These are phyloP conservation scores for Tenualosa ilisha DNA, from an alignment of 2,797 vertebrate species.

Conservation along the genomic window DNA sequence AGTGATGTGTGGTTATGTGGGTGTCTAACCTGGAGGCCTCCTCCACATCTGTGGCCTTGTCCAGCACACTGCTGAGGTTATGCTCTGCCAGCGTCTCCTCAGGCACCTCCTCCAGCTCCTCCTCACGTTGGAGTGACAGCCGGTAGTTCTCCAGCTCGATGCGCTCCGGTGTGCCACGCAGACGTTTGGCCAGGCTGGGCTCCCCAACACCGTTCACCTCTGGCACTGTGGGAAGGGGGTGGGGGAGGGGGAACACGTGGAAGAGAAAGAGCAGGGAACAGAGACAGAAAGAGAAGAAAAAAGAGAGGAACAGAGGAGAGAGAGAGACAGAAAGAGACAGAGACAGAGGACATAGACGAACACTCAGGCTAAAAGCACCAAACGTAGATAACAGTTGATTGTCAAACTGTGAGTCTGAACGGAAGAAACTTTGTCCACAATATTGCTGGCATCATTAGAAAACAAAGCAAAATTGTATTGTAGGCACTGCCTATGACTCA, in stretches of 20 bases:
- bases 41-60: slow-evolving; percentile 84
- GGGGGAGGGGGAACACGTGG: slow-evolving; percentile 44
- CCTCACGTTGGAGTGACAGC: slow-evolving; percentile 85
- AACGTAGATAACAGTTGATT: not conserved
- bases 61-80: slow-evolving; percentile 93
- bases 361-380: not conserved
- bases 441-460: not conserved
- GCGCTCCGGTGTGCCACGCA: slow-evolving; percentile 90
- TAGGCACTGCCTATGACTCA: not conserved
- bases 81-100: slow-evolving; percentile 96
- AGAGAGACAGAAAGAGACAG: slow-evolving; percentile 66
- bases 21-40: slow-evolving; percentile 85
- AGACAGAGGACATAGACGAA: slow-evolving; percentile 52
- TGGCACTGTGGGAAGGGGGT: slow-evolving; percentile 63
- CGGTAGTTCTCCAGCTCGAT: slow-evolving; percentile 98
- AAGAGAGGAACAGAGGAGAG: slow-evolving; percentile 42
- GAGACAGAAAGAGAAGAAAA: slow-evolving; percentile 53
- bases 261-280: slow-evolving; percentile 49
- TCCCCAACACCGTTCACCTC: slow-evolving; percentile 89
- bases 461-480: not conserved
- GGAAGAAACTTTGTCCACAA: not conserved
- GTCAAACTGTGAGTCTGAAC: not conserved
- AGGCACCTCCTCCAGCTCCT: slow-evolving; percentile 89
- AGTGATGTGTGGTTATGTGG: not conserved
- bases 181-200: slow-evolving; percentile 85